Conservation (phyloP, 2,888 invertebrate species). For the Callyntrura sp. region DNA sequence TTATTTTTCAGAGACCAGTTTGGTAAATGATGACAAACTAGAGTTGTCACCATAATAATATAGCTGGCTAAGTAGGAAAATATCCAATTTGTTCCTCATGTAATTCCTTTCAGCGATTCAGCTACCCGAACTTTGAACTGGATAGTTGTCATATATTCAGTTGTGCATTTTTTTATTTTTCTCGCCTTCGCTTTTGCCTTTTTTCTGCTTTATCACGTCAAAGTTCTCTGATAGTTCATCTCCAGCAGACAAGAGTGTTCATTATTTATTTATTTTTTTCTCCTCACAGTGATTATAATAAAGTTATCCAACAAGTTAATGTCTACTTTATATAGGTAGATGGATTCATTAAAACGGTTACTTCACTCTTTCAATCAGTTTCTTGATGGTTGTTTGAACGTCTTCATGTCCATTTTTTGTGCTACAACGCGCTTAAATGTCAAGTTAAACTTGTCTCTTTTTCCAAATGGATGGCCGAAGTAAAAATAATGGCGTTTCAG, state of each 20-base stretch:
- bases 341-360: not conserved
- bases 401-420: conserved; percentile 2
- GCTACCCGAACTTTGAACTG: conserved; percentile 59
- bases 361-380: conserved; percentile 19
- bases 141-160: not conserved
- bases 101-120: not conserved
- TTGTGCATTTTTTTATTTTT: not conserved
- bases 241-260: not conserved
- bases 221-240: not conserved
- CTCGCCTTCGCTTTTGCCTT: not conserved
- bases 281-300: not conserved
- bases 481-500: not conserved
- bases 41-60: conserved; percentile 30
- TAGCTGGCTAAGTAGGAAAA: not conserved
- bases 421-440: not conserved
- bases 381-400: not conserved
- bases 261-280: not conserved
- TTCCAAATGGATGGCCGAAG: not conserved
- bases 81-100: not conserved
- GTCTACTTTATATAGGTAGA: not conserved
- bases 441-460: conserved; percentile 7
- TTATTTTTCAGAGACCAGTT: conserved; percentile 64
- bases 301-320: not conserved
- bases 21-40: conserved; percentile 70
- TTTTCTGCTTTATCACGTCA: not conserved